Conservation (phyloP, 2,113 vertebrate genomes). For the Cephalopterus ornatus region DNA sequence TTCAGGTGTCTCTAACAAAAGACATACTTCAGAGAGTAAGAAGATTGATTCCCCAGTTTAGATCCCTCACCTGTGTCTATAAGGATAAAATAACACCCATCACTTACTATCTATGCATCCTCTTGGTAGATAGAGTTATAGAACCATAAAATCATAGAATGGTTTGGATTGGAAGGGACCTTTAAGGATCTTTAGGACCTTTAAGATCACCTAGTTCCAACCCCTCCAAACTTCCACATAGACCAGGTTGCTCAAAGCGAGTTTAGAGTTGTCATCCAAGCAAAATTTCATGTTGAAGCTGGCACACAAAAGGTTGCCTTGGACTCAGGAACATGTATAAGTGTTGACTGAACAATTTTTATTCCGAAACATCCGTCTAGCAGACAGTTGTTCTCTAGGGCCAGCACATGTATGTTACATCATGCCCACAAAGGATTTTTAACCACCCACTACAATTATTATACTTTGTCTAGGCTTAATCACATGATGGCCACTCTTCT, state of each 20-base stretch:
- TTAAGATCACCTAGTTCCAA: background rate
- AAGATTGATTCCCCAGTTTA: background rate
- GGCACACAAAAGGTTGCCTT: background rate
- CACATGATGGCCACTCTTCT: background rate
- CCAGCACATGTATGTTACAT: background rate
- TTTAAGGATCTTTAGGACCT: background rate
- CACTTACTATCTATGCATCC: background rate
- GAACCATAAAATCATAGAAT: background rate
- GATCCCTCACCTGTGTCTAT: background rate
- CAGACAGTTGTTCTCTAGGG: background rate
- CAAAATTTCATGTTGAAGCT: background rate
- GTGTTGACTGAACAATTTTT: background rate
- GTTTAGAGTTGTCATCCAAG: background rate
- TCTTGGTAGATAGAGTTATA: background rate
- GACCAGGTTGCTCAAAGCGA: background rate
- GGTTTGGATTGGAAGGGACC: background rate
- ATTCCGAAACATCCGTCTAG: background rate
- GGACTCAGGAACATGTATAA: accelerated
- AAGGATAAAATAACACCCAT: background rate
- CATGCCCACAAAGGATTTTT: background rate
- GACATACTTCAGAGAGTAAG: background rate
- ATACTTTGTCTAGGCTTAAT: background rate
- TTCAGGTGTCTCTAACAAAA: slow-evolving; percentile 10
- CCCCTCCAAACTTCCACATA: background rate
- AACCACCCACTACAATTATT: background rate